Evolutionary conservation across 1,140 invertebrate species (phyloP), one percentile per base, ranked within the genome.

Genomic region (Trissolcus basalis): DNA sequence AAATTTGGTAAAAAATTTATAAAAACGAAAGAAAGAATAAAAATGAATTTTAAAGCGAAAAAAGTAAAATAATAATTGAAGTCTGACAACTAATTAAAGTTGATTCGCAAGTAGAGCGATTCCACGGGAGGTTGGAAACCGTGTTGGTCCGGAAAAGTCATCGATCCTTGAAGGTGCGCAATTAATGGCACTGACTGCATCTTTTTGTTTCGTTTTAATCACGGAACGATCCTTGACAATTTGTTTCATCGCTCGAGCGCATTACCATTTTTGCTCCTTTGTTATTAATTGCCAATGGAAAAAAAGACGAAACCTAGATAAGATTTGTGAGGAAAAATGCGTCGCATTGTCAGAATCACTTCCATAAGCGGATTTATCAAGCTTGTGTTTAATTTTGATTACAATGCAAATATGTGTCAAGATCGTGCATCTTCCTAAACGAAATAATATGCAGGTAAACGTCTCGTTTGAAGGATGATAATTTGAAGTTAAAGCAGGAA

Each of bases 121-220:
- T 27, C 49, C 60, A 19, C 36, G 16, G 51, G 54, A 45, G 33
- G 50, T 50, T 70, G 19, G 2, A 27, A 50, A 14, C 47, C 54
- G 74, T 50, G 48, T 59, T 67, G 64, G 74, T 65, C 63, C 71
- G 68, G 71, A 79, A 79, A 79, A 79, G 67, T 79, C 59, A 51
- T 58, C 64, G 68, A 76, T 79, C 77, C 77, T 81, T 80, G 79
- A 74, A 80, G 71, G 67, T 39, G 14, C 35, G 54, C 63, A 55
- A 68, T 77, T 78, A 78, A 51, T 11, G 53, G 58, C 72, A 60
- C 69, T 56, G 65, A 64, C 63, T 39, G 45, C 5, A 12, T 69
- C 53, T 77, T 77, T 77, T 71, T 77, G 41, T 56, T 39, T 19
- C 1, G 5, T 61, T 64, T 60, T 43, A 41, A 49, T 50, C 27